These are phyloP conservation scores for Elephas maximus DNA, from an alignment of 2,113 vertebrate species.

Conservation along the genomic window DNA sequence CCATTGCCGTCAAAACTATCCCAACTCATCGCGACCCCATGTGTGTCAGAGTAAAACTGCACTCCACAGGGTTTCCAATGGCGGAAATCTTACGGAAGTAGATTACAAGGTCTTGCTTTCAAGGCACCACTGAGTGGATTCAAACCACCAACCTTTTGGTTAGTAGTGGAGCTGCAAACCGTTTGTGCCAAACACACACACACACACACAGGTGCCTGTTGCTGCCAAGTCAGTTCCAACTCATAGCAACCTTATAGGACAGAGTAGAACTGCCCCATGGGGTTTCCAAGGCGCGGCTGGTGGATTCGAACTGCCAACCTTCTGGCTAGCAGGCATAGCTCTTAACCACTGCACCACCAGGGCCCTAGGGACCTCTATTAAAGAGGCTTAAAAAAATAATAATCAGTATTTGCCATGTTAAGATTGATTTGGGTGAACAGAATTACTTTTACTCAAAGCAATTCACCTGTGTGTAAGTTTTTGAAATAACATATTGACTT, in stretches of 20 bases:
- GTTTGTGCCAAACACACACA: no score
- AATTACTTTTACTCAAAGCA: constrained; percentile 5
- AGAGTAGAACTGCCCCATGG: no score
- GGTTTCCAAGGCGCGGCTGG: no score
- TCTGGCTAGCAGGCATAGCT: no score
- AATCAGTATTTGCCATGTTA: not conserved
- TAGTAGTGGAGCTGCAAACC: no score
- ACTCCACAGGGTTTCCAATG: not conserved
- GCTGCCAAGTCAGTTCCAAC: no score
- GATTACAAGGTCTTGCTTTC: not conserved
- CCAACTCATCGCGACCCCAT: not conserved
- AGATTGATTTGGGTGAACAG: not conserved
- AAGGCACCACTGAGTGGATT: not conserved
- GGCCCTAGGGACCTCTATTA: not conserved
- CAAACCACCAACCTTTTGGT: not conserved
- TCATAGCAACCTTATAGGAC: no score
- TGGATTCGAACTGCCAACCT: not conserved
- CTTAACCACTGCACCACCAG: not conserved
- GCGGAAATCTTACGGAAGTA: not conserved
- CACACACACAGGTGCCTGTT: no score
- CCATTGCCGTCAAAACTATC: not conserved
- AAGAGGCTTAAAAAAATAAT: not conserved
- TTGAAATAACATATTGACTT: not conserved
- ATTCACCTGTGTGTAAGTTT: not conserved
- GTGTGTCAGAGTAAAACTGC: not conserved